Conservation (phyloP, 1,140 invertebrate species). For the Neoseiulus cucumeris region DNA sequence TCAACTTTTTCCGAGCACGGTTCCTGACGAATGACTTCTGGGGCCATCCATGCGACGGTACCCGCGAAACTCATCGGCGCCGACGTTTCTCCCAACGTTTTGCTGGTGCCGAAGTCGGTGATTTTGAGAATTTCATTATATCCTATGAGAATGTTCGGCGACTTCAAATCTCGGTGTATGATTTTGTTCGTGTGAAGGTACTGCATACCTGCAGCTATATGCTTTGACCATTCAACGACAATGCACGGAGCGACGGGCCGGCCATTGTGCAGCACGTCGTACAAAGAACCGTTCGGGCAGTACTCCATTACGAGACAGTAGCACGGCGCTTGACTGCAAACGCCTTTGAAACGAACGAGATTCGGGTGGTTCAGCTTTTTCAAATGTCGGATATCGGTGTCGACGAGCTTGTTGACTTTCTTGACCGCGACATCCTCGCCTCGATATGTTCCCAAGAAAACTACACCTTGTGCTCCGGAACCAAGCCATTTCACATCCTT, state of each 20-base stretch:
- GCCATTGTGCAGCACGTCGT: constrained; percentile 62
- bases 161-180: constrained; percentile 77
- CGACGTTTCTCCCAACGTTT: constrained; percentile 83
- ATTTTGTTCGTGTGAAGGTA: constrained; percentile 91
- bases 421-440: constrained; percentile 80
- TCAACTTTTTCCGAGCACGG: constrained; percentile 91
- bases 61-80: constrained; percentile 93
- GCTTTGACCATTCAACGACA: constrained; percentile 76
- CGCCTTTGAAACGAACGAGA: constrained; percentile 83
- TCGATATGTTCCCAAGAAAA: constrained; percentile 63
- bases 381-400: constrained; percentile 84
- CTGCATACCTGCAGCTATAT: constrained; percentile 87
- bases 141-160: constrained; percentile 53
- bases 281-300: constrained; percentile 82
- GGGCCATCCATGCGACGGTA: constrained; percentile 97
- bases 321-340: constrained; percentile 76
- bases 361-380: constrained; percentile 87
- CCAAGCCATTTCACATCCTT: constrained; percentile 78
- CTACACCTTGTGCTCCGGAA: constrained; percentile 84
- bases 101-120: constrained; percentile 88
- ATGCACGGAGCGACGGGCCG: constrained; percentile 56
- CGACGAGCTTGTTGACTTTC: constrained; percentile 74
- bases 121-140: constrained; percentile 80
- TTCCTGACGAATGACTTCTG: constrained; percentile 90
- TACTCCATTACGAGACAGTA: constrained; percentile 97